These are phyloP conservation scores for Harpagus bidentatus DNA, from an alignment of 2,113 vertebrate genomes.

Conservation along the genomic window DNA sequence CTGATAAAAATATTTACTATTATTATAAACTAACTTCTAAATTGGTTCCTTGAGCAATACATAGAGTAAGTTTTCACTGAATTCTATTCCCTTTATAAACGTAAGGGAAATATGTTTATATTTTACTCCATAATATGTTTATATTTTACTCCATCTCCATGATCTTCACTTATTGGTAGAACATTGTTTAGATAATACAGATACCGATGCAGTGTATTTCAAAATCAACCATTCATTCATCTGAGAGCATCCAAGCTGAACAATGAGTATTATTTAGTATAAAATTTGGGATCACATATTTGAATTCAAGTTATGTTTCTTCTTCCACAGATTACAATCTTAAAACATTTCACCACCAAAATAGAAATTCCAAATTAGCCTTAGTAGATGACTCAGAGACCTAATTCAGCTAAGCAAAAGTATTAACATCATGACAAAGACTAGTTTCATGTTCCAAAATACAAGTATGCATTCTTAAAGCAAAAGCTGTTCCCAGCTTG, in stretches of 20 bases:
- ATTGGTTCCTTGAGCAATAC: neutral
- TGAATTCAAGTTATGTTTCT: neutral
- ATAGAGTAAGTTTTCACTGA: neutral
- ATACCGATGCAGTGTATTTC: neutral
- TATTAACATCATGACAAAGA: neutral
- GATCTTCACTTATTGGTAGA: neutral
- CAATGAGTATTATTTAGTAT: neutral
- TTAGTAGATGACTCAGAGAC: neutral
- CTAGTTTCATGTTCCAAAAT: neutral
- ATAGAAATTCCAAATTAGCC: neutral
- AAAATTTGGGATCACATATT: neutral
- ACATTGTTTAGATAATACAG: neutral
- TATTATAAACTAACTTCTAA: neutral
- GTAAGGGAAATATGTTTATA: no score
- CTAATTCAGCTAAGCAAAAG: neutral
- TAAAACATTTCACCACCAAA: neutral
- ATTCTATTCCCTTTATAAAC: neutral
- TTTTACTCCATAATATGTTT: no score
- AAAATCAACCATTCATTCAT: neutral
- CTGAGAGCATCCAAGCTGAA: neutral
- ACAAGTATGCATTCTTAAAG: neutral
- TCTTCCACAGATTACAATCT: neutral
- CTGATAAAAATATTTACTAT: neutral
- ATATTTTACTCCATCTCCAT: neutral
- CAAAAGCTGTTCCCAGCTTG: neutral